These are phyloP conservation scores for Coleophora flavipennella DNA, from an alignment of 2,888 invertebrate species.

Conservation along the genomic window DNA sequence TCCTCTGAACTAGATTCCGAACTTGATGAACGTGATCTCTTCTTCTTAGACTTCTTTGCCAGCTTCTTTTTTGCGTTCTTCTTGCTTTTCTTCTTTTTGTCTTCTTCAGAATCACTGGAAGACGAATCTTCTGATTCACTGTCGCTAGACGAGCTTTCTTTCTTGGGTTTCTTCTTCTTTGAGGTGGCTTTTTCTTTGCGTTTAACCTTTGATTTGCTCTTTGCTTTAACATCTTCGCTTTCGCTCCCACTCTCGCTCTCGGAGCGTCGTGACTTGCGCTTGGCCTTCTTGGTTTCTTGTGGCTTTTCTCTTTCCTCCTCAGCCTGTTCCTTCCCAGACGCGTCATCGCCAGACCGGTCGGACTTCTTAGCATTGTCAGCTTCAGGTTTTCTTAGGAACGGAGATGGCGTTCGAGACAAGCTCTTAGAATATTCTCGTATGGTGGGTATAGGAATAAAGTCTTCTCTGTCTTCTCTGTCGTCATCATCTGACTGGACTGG, in stretches of 20 bases:
- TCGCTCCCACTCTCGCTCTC: slow-evolving; percentile 64
- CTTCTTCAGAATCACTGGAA: slow-evolving; percentile 65
- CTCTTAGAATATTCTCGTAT: slow-evolving; percentile 78
- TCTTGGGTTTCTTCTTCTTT: slow-evolving; percentile 67
- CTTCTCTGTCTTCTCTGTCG: slow-evolving; percentile 49
- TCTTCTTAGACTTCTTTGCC: slow-evolving; percentile 62
- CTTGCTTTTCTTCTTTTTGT: slow-evolving; percentile 65
- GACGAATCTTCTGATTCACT: slow-evolving; percentile 68
- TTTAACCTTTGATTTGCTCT: slow-evolving; percentile 57
- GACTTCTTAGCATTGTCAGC: slow-evolving; percentile 62
- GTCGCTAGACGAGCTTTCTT: slow-evolving; percentile 62
- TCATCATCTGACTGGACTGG: slow-evolving; percentile 29
- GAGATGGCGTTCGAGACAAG: slow-evolving; percentile 88
- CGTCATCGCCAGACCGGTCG: slow-evolving; percentile 55
- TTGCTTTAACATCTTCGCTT: slow-evolving; percentile 53
- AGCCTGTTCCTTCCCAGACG: slow-evolving; percentile 59
- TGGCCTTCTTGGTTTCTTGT: slow-evolving; percentile 57
- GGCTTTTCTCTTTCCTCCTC: slow-evolving; percentile 43
- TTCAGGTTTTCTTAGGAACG: slow-evolving; percentile 82
- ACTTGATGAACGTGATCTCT: slow-evolving; percentile 59
- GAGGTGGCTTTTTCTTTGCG: slow-evolving; percentile 71
- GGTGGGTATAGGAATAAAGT: slow-evolving; percentile 49
- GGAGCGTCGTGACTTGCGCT: slow-evolving; percentile 68
- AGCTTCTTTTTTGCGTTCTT: slow-evolving; percentile 59
- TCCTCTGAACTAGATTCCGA: slow-evolving; percentile 69